Conservation (phyloP, 2,113 vertebrate genomes). For the rat (Rattus norvegicus) region GRCr8 NC_086023.1:168547001-168547500, state of each 20-base stretch:
- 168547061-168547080: not conserved
- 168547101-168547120: not conserved
- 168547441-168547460: not conserved
- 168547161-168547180: not conserved
- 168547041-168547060: not conserved
- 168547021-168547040: not conserved
- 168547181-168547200: not conserved
- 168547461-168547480: not conserved
- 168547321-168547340: not conserved
- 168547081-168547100: not conserved
- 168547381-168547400: not conserved
- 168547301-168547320: not conserved
- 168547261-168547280: too few relatives aligned
- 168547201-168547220: not conserved
- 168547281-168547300: not conserved
- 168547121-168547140: not conserved
- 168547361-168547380: not conserved
- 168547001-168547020: not conserved
- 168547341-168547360: not conserved
- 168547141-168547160: not conserved
- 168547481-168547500: not conserved
- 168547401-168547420: accelerated
- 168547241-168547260: too few relatives aligned
- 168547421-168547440: not conserved
- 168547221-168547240: too few relatives aligned